A percentile compares a stretch with the other conserved stretches of the same genome.
phyloP scores from a whole-genome alignment of 1,140 invertebrate species.

The Brachystomella parvula region DNA sequence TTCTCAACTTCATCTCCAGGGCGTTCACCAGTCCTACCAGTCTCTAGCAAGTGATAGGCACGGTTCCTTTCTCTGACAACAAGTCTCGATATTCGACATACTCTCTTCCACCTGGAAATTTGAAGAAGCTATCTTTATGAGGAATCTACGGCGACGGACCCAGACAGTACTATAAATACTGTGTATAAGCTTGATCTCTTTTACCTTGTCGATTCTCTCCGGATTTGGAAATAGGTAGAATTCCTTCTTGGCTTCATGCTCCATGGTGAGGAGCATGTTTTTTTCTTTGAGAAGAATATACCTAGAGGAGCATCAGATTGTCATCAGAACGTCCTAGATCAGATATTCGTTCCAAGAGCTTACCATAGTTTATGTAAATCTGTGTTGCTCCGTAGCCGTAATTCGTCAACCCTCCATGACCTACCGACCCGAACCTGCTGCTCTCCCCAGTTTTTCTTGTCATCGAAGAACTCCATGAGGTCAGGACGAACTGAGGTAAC shows the following conservation, averaged over 20 bases:
- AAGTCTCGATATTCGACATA: slow-evolving; percentile 86
- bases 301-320: slow-evolving; percentile 47
- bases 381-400: slow-evolving; percentile 87
- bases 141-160: not conserved
- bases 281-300: slow-evolving; percentile 88
- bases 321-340: not conserved
- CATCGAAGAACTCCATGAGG: slow-evolving; percentile 87
- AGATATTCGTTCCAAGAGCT: slow-evolving; percentile 14
- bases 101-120: slow-evolving; percentile 68
- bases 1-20: slow-evolving; percentile 45
- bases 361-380: slow-evolving; percentile 98
- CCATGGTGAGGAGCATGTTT: slow-evolving; percentile 97
- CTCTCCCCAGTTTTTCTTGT: slow-evolving; percentile 73
- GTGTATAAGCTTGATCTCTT: slow-evolving; percentile 8
- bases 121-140: not conserved
- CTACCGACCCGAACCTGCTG: slow-evolving; percentile 71
- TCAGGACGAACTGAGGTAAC: slow-evolving; percentile 25
- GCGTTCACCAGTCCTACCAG: slow-evolving; percentile 71
- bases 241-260: slow-evolving; percentile 65
- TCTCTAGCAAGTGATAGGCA: slow-evolving; percentile 85
- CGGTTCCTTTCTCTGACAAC: slow-evolving; percentile 87
- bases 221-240: slow-evolving; percentile 78
- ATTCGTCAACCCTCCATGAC: slow-evolving; percentile 81
- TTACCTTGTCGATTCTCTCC: slow-evolving; percentile 88
- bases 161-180: not conserved